Conservation (phyloP, 2,888 invertebrate genomes). For the Campoletis raptor region DNA sequence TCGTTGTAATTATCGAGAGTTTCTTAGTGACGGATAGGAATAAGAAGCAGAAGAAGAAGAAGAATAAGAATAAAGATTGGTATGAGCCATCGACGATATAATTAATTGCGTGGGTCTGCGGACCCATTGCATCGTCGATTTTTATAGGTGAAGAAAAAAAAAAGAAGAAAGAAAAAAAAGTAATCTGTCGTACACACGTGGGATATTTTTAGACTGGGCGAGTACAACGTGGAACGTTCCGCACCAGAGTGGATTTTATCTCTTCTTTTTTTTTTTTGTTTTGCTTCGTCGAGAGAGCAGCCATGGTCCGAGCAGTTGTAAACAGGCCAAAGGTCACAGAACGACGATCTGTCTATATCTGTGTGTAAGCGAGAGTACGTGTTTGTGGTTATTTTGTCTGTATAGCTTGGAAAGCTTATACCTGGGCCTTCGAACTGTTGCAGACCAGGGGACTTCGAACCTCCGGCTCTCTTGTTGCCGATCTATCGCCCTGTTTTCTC, state of each 20-base stretch:
- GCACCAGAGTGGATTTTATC: slow-evolving; percentile 47
- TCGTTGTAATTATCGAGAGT: slow-evolving; percentile 1
- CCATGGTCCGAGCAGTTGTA: slow-evolving; percentile 53
- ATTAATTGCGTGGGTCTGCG: slow-evolving; percentile 42
- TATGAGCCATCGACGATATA: slow-evolving; percentile 16
- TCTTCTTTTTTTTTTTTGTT: not conserved
- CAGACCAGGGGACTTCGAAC: slow-evolving; percentile 60
- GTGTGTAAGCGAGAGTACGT: slow-evolving; percentile 19
- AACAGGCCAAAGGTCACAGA: slow-evolving; percentile 71
- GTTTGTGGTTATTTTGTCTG: slow-evolving; percentile 2
- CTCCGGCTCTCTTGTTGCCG: slow-evolving; percentile 46
- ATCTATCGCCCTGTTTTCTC: slow-evolving; percentile 27
- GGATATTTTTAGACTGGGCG: slow-evolving; percentile 72
- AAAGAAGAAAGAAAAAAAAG: slow-evolving; percentile 28
- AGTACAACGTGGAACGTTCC: slow-evolving; percentile 38
- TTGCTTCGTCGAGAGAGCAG: slow-evolving; percentile 22
- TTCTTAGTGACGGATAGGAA: not conserved
- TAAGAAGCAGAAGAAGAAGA: not conserved
- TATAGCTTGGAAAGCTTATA: slow-evolving; percentile 56
- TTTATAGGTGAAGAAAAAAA: slow-evolving; percentile 32
- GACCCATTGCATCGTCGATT: slow-evolving; percentile 35
- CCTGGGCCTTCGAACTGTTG: slow-evolving; percentile 56
- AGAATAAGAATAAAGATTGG: not conserved
- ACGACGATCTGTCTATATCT: slow-evolving; percentile 46
- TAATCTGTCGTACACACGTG: slow-evolving; percentile 71